Evolutionary conservation across 1,140 invertebrate species (phyloP).

Genomic region (Tetragnatha versicolor): DNA sequence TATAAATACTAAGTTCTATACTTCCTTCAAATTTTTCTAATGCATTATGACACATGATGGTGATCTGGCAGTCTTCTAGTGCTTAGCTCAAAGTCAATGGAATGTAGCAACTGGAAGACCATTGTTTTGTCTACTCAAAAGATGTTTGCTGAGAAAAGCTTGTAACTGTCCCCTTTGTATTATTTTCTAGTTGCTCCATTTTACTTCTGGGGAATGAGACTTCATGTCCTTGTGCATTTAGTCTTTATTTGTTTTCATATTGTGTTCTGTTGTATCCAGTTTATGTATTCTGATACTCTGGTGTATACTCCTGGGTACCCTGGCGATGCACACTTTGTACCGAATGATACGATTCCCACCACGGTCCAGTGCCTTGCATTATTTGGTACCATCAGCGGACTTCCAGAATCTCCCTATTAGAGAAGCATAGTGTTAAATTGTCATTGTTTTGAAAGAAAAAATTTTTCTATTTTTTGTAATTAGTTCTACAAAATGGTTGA

Average conservation of each 20-base stretch:
- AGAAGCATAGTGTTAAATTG: not conserved
- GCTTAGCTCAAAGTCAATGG: too few species aligned
- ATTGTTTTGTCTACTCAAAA: not conserved
- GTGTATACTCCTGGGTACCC: constrained; percentile 64
- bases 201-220: not conserved
- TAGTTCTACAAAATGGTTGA: not conserved
- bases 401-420: constrained; percentile 74
- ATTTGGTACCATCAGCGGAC: constrained; percentile 67
- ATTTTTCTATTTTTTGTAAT: not conserved
- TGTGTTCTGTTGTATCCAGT: constrained; percentile 55
- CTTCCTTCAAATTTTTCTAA: too few species aligned
- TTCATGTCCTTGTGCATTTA: constrained; percentile 12
- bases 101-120: constrained; percentile 18
- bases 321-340: constrained; percentile 76
- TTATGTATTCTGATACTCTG: constrained; percentile 55
- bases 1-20: not conserved
- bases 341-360: constrained; percentile 61
- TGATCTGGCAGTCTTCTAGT: too few species aligned
- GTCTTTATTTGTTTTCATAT: constrained; percentile 1
- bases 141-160: not conserved
- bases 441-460: not conserved
- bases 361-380: constrained; percentile 56
- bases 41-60: too few species aligned
- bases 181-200: not conserved
- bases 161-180: not conserved